Conservation (phyloP, 2,797 vertebrate genomes). For the Apogon talboti region DNA sequence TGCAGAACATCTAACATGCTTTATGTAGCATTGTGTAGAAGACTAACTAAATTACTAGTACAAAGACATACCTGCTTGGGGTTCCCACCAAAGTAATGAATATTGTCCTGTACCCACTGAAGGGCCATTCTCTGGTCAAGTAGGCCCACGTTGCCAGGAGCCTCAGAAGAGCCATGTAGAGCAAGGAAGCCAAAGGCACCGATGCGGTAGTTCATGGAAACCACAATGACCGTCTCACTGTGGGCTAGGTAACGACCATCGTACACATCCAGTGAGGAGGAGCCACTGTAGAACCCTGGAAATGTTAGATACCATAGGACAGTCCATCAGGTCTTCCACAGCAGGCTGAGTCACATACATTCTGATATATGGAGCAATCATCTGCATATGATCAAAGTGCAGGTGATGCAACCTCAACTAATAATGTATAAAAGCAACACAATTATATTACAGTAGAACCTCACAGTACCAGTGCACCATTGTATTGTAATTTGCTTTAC, state of each 20-base stretch:
- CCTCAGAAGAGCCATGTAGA: slow-evolving; percentile 89
- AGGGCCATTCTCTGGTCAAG: slow-evolving; percentile 92
- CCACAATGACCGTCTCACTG: slow-evolving; percentile 87
- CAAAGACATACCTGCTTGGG: slow-evolving; percentile 76
- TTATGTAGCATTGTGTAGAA: accelerated
- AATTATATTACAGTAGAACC: too few species aligned
- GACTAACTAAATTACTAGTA: background rate
- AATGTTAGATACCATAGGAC: background rate
- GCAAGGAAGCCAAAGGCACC: slow-evolving; percentile 93
- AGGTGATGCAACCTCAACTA: background rate
- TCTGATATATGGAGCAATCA: background rate
- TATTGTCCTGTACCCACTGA: slow-evolving; percentile 91
- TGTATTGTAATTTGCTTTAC: too few species aligned
- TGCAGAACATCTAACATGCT: background rate
- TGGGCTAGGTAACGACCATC: slow-evolving; percentile 91
- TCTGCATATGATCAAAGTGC: background rate
- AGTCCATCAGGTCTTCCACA: background rate
- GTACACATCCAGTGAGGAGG: slow-evolving; percentile 92
- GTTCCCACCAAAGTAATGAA: slow-evolving; percentile 90
- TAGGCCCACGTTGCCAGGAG: slow-evolving; percentile 91
- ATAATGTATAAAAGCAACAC: background rate
- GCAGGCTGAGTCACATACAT: too few species aligned
- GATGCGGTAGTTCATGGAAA: slow-evolving; percentile 94
- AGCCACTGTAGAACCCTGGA: slow-evolving; percentile 89
- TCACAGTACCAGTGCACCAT: too few species aligned